These are phyloP conservation scores for Drosophila leontia DNA, from an alignment of 1,140 invertebrate genomes.

Conservation along the genomic window DNA sequence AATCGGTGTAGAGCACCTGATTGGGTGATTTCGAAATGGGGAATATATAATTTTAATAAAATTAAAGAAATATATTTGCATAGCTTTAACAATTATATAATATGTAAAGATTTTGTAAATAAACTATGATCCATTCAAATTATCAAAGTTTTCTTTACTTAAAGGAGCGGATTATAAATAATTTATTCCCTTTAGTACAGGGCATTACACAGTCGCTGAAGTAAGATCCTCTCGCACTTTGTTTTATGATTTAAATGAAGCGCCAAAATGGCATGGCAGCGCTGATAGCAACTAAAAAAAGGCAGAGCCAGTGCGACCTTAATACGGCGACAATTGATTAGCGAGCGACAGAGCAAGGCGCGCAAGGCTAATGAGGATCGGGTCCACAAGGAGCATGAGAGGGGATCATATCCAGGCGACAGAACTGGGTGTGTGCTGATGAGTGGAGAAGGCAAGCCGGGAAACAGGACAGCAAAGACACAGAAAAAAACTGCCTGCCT, in stretches of 20 bases:
- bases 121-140: too few species aligned
- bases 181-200: too few species aligned
- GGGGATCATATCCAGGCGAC: conserved; percentile 14
- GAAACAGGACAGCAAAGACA: conserved; percentile 2
- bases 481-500: neutral
- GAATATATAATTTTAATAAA: neutral
- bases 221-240: conserved; percentile 40
- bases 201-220: conserved; percentile 12
- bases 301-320: conserved; percentile 59
- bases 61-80: neutral
- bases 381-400: conserved; percentile 4
- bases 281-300: conserved; percentile 57
- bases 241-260: conserved; percentile 73
- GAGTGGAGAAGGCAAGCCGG: neutral
- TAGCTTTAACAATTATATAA: neutral
- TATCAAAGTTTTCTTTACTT: too few species aligned
- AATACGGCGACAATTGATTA: conserved; percentile 79
- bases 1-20: conserved; percentile 16
- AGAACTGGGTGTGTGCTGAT: conserved; percentile 39
- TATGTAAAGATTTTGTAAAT: neutral
- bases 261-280: conserved; percentile 62
- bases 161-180: too few species aligned
- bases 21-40: neutral
- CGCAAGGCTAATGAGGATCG: conserved; percentile 69
- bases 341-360: conserved; percentile 63